Conservation (phyloP, 2,888 invertebrate species). For the Rosalia funebris region DNA sequence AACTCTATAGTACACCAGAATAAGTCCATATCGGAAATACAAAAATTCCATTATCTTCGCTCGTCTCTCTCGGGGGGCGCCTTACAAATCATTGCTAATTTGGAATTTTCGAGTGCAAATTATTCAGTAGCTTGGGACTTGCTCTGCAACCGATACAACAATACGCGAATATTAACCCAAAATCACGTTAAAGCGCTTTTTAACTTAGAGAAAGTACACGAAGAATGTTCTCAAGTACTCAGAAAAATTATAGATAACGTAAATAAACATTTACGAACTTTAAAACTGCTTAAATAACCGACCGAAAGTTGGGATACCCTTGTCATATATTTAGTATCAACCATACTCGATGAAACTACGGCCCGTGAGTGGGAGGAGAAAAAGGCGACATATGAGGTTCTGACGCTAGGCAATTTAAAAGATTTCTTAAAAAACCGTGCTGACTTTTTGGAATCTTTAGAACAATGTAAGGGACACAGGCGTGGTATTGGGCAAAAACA, state of each 20-base stretch:
- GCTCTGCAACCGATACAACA: conserved; percentile 5
- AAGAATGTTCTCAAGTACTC: conserved; percentile 9
- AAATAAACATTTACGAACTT: conserved; percentile 9
- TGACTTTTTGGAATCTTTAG: too few relatives aligned
- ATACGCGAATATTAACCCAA: not conserved
- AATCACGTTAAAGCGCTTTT: conserved; percentile 14
- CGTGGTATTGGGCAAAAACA: too few relatives aligned
- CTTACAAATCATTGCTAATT: not conserved
- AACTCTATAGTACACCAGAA: conserved; percentile 13
- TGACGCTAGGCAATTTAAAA: too few relatives aligned
- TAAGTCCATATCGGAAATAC: not conserved
- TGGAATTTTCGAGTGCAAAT: conserved; percentile 8
- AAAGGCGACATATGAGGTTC: too few relatives aligned
- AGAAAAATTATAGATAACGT: conserved; percentile 5
- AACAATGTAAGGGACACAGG: too few relatives aligned
- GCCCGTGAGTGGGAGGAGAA: too few relatives aligned
- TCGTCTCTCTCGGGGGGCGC: conserved; percentile 4
- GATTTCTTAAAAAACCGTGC: too few relatives aligned
- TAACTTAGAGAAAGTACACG: conserved; percentile 1
- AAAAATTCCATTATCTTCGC: too few relatives aligned
- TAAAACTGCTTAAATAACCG: conserved; percentile 2
- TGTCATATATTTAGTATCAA: conserved; percentile 38
- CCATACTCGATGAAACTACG: conserved; percentile 44
- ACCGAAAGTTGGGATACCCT: conserved; percentile 13
- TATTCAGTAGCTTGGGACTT: conserved; percentile 16